phyloP scores from a whole-genome alignment of 1,140 invertebrate species.

The Platyscapa corneri region DNA sequence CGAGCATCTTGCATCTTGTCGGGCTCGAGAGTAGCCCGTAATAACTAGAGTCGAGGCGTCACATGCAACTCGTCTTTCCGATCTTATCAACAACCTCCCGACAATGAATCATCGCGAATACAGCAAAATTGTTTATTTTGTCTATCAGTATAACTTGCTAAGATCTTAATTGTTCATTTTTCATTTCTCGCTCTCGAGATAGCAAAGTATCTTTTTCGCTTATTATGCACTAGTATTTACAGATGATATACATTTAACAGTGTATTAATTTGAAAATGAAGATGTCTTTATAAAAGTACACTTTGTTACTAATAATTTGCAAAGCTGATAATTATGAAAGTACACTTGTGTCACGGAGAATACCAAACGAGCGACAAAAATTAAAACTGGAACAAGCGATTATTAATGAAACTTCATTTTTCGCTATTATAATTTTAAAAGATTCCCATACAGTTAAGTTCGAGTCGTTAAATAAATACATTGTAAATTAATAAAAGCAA shows the following conservation, averaged over 20 bases:
- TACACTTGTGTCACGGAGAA: too few species aligned
- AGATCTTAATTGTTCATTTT: slow-evolving; percentile 39
- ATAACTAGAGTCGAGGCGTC: slow-evolving; percentile 30
- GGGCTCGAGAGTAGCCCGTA: not conserved
- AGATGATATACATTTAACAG: too few species aligned
- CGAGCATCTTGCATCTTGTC: slow-evolving; percentile 6
- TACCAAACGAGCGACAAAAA: too few species aligned
- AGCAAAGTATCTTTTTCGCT: not conserved
- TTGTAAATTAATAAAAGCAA: not conserved
- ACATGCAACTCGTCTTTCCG: slow-evolving; percentile 20
- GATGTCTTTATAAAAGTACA: not conserved
- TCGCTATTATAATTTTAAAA: too few species aligned
- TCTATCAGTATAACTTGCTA: slow-evolving; percentile 29
- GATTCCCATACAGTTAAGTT: too few species aligned
- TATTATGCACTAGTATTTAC: not conserved
- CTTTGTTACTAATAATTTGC: not conserved
- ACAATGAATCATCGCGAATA: slow-evolving; percentile 39
- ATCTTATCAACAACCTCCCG: slow-evolving; percentile 29
- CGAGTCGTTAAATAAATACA: not conserved
- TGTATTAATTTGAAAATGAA: not conserved
- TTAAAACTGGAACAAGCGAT: too few species aligned
- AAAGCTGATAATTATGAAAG: too few species aligned
- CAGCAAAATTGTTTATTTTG: slow-evolving; percentile 25
- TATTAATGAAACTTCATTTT: too few species aligned
- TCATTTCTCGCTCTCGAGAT: not conserved